Evolutionary conservation across 2,888 invertebrate genomes (phyloP).

Genomic region (Aspidapion aeneum): DNA sequence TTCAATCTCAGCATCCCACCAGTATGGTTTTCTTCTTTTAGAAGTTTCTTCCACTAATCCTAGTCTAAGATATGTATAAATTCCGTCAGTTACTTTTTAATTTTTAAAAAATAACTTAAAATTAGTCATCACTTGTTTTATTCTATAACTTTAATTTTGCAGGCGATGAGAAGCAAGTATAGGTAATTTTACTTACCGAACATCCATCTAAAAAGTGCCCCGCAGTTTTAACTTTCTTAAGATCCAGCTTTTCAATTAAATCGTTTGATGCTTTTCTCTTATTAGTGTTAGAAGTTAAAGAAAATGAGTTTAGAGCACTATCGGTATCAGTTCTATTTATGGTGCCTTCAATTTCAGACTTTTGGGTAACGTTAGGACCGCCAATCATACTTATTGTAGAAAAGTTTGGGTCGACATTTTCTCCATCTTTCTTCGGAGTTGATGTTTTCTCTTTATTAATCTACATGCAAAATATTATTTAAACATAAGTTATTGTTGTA

Average conservation of each 20-base stretch:
- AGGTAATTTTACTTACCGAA: too few relatives aligned
- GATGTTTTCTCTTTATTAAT: slow-evolving; percentile 59
- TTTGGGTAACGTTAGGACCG: slow-evolving; percentile 17
- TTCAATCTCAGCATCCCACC: too few relatives aligned
- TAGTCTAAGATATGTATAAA: too few relatives aligned
- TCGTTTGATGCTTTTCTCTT: slow-evolving; percentile 13
- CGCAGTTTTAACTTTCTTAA: slow-evolving; percentile 65
- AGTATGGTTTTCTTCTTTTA: too few relatives aligned
- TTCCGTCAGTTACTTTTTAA: too few relatives aligned
- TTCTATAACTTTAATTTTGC: too few relatives aligned
- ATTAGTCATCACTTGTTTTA: too few relatives aligned
- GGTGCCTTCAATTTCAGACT: slow-evolving; percentile 20
- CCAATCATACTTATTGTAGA: slow-evolving; percentile 50
- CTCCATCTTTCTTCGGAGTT: slow-evolving; percentile 61
- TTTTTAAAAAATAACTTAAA: too few relatives aligned
- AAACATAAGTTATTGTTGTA: too few relatives aligned
- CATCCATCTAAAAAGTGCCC: slow-evolving; percentile 88
- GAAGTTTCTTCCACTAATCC: too few relatives aligned
- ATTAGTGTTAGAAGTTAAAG: background rate
- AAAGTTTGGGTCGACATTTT: slow-evolving; percentile 46
- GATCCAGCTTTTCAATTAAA: slow-evolving; percentile 51
- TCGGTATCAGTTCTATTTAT: background rate
- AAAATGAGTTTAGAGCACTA: too few relatives aligned
- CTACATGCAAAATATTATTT: background rate
- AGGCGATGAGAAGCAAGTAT: too few relatives aligned